Conservation (phyloP, 2,797 vertebrate genomes). For the Avahi laniger region DNA sequence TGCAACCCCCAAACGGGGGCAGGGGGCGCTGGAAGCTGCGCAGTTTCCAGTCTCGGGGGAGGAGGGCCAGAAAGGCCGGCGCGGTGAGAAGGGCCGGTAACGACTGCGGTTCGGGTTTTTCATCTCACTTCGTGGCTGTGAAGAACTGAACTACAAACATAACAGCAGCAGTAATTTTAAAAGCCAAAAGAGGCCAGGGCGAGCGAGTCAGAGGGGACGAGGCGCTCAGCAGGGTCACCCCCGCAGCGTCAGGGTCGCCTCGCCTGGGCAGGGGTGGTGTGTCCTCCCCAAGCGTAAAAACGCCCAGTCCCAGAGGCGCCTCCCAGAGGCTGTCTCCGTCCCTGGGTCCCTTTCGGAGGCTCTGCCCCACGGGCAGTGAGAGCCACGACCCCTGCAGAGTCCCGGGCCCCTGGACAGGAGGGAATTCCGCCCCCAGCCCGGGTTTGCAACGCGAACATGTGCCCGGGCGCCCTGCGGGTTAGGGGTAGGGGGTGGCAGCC, state of each 20-base stretch:
- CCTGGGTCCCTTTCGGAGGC: neutral
- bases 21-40: too few species aligned
- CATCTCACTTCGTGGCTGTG: neutral
- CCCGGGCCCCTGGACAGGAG: accelerated
- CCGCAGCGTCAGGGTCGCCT: accelerated
- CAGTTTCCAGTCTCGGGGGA: accelerated
- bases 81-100: accelerated
- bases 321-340: accelerated
- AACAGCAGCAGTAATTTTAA: neutral
- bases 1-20: too few species aligned
- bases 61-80: accelerated
- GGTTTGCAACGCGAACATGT: neutral
- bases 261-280: accelerated
- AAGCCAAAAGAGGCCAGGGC: neutral
- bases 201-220: neutral
- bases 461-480: neutral
- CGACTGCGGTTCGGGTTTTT: accelerated
- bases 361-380: accelerated
- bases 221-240: accelerated
- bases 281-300: accelerated
- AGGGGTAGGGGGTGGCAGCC: neutral
- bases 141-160: neutral
- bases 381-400: neutral
- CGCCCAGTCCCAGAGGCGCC: accelerated
- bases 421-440: accelerated